Evolutionary conservation across 2,113 vertebrate genomes (phyloP).

Genomic region (Martes martes): DNA sequence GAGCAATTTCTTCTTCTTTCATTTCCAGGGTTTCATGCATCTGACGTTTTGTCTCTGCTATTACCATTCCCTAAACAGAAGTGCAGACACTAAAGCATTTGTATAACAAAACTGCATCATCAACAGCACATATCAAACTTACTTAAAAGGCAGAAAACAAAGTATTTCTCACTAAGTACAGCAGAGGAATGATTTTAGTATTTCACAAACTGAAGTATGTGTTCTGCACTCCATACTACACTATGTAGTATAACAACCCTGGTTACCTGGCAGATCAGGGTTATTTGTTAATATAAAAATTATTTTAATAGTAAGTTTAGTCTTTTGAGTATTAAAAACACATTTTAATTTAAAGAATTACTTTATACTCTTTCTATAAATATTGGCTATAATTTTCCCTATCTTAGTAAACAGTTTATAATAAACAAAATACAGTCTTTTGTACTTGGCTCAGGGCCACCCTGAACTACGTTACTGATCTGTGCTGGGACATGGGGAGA

Average conservation of each 20-base stretch:
- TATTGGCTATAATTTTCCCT: background rate
- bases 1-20: slow-evolving; percentile 96
- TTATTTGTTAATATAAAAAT: background rate
- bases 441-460: background rate
- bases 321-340: slow-evolving; percentile 31
- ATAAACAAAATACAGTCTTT: background rate
- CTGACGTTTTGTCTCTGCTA: slow-evolving; percentile 96
- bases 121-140: background rate
- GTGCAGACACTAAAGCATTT: slow-evolving; percentile 49
- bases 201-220: background rate
- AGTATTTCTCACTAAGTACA: slow-evolving; percentile 12
- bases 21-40: slow-evolving; percentile 98
- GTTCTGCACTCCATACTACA: background rate
- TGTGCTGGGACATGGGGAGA: background rate
- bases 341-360: slow-evolving; percentile 23
- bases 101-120: slow-evolving; percentile 2
- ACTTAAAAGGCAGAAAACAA: slow-evolving; percentile 49
- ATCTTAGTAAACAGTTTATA: slow-evolving; percentile 6
- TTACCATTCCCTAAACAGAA: slow-evolving; percentile 94
- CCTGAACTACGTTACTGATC: background rate
- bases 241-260: background rate
- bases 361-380: slow-evolving; percentile 11
- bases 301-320: slow-evolving; percentile 17
- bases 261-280: background rate
- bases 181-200: background rate